Evolutionary conservation across 1,140 invertebrate genomes (phyloP).

Genomic region (Pseudomyrmex cubaensis): DNA sequence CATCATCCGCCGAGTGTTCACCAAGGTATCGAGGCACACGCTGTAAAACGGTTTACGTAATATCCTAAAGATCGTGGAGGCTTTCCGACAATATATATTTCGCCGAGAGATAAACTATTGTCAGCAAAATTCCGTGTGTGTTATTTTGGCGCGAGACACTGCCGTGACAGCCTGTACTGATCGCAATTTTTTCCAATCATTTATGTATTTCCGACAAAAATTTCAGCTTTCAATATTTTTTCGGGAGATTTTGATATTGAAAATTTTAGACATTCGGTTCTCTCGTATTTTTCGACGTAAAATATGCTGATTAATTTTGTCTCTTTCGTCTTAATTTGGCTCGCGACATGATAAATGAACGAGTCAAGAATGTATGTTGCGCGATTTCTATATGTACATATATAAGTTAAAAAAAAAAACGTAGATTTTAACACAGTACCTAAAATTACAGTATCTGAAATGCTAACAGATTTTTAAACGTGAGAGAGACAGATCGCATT

Average conservation of each 20-base stretch:
- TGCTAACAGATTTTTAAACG: background rate
- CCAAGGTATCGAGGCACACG: conserved; percentile 74
- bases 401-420: background rate
- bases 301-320: background rate
- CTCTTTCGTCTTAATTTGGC: background rate
- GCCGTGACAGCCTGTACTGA: no score
- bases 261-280: background rate
- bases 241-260: background rate
- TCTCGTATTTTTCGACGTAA: background rate
- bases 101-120: background rate
- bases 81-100: conserved; percentile 14
- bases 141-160: background rate
- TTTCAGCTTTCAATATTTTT: background rate
- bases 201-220: background rate
- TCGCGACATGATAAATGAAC: background rate
- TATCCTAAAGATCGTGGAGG: conserved; percentile 41
- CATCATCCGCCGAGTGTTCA: conserved; percentile 76
- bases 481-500: background rate
- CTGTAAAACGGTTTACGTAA: conserved; percentile 18
- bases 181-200: background rate
- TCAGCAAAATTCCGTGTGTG: background rate
- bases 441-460: background rate
- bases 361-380: background rate
- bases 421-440: background rate
- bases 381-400: background rate